Conservation (phyloP, 2,113 vertebrate genomes). For the Pseudopipra pipra region DNA sequence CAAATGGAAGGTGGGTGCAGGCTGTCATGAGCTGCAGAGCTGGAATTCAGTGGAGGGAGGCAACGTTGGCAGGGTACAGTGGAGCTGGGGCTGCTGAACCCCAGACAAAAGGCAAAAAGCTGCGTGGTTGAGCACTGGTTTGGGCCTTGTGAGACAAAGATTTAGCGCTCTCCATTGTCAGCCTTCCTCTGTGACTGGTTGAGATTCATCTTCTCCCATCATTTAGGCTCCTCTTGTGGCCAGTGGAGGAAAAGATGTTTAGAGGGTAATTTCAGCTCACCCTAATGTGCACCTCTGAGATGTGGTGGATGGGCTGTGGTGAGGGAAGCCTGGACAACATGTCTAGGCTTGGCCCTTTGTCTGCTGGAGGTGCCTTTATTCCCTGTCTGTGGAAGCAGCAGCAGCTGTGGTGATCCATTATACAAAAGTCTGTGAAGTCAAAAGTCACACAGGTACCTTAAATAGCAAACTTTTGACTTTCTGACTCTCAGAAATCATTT, state of each 20-base stretch:
- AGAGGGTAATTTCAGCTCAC: not conserved
- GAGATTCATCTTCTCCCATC: not conserved
- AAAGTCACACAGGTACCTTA: not conserved
- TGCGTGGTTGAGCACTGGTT: rapidly evolving
- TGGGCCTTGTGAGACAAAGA: not conserved
- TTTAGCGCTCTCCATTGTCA: rapidly evolving
- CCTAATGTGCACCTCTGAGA: not conserved
- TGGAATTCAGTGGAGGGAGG: not conserved
- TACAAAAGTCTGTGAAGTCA: not conserved
- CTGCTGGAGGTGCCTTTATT: not conserved
- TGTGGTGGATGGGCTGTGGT: not conserved
- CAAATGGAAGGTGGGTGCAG: rapidly evolving
- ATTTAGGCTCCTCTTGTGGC: not conserved
- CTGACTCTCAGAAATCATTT: not conserved
- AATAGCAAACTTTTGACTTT: not conserved
- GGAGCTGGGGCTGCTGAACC: not conserved
- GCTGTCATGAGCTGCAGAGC: not conserved
- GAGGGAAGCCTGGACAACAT: not conserved
- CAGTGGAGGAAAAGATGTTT: not conserved
- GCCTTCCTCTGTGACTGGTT: not conserved
- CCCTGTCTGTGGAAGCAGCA: not conserved
- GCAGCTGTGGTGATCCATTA: not conserved
- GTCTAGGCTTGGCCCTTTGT: not conserved
- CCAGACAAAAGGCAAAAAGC: not conserved
- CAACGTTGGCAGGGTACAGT: rapidly evolving